These are phyloP conservation scores for Girardia tigrina DNA, from an alignment of 2,888 invertebrate species.

Conservation along the genomic window DNA sequence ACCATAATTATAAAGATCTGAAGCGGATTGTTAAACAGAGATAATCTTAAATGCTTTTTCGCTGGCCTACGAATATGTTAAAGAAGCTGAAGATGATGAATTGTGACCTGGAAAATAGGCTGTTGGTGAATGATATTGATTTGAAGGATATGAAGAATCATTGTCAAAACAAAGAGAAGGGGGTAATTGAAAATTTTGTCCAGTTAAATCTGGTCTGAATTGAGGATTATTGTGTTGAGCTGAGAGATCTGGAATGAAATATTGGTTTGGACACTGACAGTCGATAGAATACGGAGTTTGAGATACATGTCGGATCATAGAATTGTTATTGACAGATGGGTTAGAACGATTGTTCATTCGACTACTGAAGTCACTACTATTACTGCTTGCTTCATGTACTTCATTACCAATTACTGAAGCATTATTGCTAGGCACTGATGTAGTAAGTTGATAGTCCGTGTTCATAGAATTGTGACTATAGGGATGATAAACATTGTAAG, in stretches of 20 bases:
- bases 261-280: neutral
- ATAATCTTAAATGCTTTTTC: conserved; percentile 16
- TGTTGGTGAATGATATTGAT: neutral
- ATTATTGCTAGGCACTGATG: conserved; percentile 17
- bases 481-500: neutral
- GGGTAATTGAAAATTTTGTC: conserved; percentile 23
- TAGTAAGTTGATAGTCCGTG: neutral
- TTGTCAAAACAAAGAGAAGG: conserved; percentile 12
- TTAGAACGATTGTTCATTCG: neutral
- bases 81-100: conserved; percentile 11
- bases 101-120: conserved; percentile 20
- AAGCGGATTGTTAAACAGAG: neutral
- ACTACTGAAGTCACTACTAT: neutral
- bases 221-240: conserved; percentile 2
- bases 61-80: conserved; percentile 15
- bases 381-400: neutral
- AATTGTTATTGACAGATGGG: neutral
- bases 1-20: conserved; percentile 14
- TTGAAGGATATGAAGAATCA: conserved; percentile 14
- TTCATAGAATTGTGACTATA: neutral
- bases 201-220: neutral
- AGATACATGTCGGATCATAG: neutral
- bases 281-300: neutral
- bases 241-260: conserved; percentile 17
- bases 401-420: neutral